Evolutionary conservation across 2,797 vertebrate species (phyloP), one percentile per base, ranked within the genome.

Genomic region (Vultur gryphus): DNA sequence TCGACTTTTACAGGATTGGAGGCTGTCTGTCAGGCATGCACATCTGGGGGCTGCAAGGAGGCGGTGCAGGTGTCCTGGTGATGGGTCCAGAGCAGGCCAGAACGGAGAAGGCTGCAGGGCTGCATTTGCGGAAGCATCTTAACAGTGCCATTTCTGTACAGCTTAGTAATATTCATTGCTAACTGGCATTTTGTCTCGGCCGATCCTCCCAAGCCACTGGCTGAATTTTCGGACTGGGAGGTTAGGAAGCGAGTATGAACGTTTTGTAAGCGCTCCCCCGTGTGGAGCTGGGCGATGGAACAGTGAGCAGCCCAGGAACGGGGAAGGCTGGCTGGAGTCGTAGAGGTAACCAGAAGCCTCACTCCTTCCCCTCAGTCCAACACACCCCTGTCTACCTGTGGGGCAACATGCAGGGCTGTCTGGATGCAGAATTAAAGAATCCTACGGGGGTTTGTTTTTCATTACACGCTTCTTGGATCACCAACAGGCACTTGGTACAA

Each of bases 21-120:
- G 39, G 70, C 29, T 20, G 69, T 31, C 43, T 8, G 61, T 15
- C 18, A 54, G 37, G 46, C 28, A 15, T 7, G 23, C 26, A 26
- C 0, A 0, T 13, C 9, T 3, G 2, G 3, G 33, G 17, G 6
- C 1, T 23, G 62, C 43, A 28, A 28, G 77, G 31, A 16, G 17
- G 24, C 0, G 1, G 16, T 10, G 26, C 17, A 6, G 11, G 11
- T 33, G 24, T 46, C 20, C 44, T 17, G 14, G 29, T 7, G 55
- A 37, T 6, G 28, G 39, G 17, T 33, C 13, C 70, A 28, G 59
- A 28, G 21, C 41, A 28, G 23, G 12, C 6, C 15, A 26, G 66
- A 46, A 41, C 28, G 44, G 13, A 73, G 31, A 6, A 44, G 19
- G 51, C 66, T 54, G 79, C 52, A 52, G 48, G 75, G 57, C 52